Evolutionary conservation across 2,888 invertebrate species (phyloP), one percentile per base, ranked within the genome.

Genomic region (Apomyelois bistriatella): DNA sequence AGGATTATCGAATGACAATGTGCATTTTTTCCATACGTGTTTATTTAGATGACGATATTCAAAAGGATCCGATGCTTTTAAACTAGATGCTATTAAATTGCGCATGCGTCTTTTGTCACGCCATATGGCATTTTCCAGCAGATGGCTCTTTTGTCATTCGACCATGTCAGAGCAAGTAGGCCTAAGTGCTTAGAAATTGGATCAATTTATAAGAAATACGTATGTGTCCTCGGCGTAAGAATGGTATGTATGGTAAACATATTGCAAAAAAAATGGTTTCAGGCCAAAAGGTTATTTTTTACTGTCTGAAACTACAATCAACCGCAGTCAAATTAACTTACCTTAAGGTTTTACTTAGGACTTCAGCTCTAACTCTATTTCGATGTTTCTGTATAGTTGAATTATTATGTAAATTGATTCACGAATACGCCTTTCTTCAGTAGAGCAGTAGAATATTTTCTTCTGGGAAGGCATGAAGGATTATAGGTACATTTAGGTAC

Each of bases 1-100:
- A 90, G 90, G 90, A 87, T 90, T 90, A 90, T 90, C 87, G 78
- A 83, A 88, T 89, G 86, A 88, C 89, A 87, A 83, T 83, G 74
- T 78, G 70, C 61, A 63, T 82, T 87, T 87, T 88, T 90, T 85
- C 69, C 71, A 67, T 69, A 69, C 65, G 65, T 70, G 66, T 78
- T 64, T 70, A 72, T 79, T 79, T 75, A 76, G 73, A 64, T 60
- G 65, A 68, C 60, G 65, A 71, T 72, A 81, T 87, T 85, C 79
- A 85, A 76, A 76, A 66, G 72, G 75, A 78, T 57, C 74, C 69
- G 73, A 72, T 74, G 82, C 78, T 84, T 85, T 82, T 76, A 80
- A 74, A 79, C 80, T 85, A 80, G 77, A 85, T 75, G 84, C 85
- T 89, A 89, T 89, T 88, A 89, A 88, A 89, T 90, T 89, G 90